These are phyloP conservation scores for Trimorus sp. DNA, from an alignment of 2,888 invertebrate species.

Conservation along the genomic window DNA sequence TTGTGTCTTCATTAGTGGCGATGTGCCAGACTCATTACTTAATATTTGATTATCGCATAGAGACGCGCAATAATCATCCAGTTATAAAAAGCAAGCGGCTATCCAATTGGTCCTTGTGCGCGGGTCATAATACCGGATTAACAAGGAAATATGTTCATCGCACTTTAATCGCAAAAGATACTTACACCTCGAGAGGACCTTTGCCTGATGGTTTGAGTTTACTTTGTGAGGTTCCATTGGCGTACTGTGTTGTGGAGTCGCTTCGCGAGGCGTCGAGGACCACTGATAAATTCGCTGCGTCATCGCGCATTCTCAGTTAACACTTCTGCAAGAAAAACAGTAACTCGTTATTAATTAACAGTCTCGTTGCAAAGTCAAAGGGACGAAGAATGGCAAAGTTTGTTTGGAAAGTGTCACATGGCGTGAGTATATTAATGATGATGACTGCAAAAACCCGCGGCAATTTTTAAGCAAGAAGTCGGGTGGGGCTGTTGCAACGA, in stretches of 20 bases:
- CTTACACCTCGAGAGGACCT: slow-evolving; percentile 80
- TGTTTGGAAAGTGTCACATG: too few relatives aligned
- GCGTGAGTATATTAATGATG: too few relatives aligned
- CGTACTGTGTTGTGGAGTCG: slow-evolving; percentile 75
- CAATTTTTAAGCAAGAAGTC: too few relatives aligned
- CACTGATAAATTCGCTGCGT: slow-evolving; percentile 81
- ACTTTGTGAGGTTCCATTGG: slow-evolving; percentile 79
- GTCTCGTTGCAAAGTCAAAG: neutral
- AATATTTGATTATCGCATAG: slow-evolving; percentile 16
- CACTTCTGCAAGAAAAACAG: slow-evolving; percentile 75
- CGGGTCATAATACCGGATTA: slow-evolving; percentile 13
- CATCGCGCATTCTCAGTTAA: slow-evolving; percentile 81
- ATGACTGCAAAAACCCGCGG: too few relatives aligned
- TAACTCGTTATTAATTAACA: slow-evolving; percentile 9
- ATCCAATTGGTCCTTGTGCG: slow-evolving; percentile 17
- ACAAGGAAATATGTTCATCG: slow-evolving; percentile 1
- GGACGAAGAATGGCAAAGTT: neutral
- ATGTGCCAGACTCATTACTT: too few relatives aligned
- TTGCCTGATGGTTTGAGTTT: slow-evolving; percentile 77
- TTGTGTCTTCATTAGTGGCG: too few relatives aligned
- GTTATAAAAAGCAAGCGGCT: slow-evolving; percentile 9
- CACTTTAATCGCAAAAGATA: slow-evolving; percentile 60
- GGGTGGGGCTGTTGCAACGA: too few relatives aligned
- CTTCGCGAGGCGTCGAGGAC: slow-evolving; percentile 79
- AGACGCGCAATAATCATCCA: slow-evolving; percentile 21